Percentiles rank a stretch among this genome's conserved stretches.
Evolutionary conservation across 35 echinoderm and acorn worm species (phyloP).

Genomic region (Anneissia japonica): DNA sequence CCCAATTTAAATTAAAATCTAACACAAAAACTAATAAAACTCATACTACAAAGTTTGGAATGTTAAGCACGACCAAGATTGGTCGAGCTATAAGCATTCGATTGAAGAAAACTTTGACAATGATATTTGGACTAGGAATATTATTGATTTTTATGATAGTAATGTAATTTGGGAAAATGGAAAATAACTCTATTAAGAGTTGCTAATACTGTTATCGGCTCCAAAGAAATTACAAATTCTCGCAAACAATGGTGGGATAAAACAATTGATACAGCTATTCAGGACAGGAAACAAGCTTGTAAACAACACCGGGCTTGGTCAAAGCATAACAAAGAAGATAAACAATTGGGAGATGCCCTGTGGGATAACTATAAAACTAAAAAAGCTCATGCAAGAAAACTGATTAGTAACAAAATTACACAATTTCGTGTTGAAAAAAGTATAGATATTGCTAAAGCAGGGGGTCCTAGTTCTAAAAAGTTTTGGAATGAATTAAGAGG

Average conservation of each 20-base stretch:
- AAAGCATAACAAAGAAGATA: neutral
- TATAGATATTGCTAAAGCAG: neutral
- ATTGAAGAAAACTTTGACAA: neutral
- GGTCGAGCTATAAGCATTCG: neutral
- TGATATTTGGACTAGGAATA: neutral
- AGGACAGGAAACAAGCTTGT: neutral
- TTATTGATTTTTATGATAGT: neutral
- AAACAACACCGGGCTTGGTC: neutral
- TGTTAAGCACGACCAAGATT: neutral
- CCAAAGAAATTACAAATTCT: neutral
- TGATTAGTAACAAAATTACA: neutral
- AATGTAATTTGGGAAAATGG: neutral
- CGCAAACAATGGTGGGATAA: neutral
- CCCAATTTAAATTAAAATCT: neutral
- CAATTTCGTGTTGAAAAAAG: neutral
- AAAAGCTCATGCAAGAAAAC: neutral
- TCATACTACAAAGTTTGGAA: neutral
- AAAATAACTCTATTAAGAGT: neutral
- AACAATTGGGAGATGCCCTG: neutral
- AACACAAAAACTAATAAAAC: neutral
- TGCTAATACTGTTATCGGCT: neutral
- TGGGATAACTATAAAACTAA: neutral
- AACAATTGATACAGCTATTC: neutral
- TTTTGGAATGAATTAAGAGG: neutral
- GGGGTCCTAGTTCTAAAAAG: neutral